A percentile compares a stretch with the other conserved stretches of the same genome.
phyloP scores from a whole-genome alignment of 2,113 vertebrate species.

The Oncorhynchus gorbuscha region DNA sequence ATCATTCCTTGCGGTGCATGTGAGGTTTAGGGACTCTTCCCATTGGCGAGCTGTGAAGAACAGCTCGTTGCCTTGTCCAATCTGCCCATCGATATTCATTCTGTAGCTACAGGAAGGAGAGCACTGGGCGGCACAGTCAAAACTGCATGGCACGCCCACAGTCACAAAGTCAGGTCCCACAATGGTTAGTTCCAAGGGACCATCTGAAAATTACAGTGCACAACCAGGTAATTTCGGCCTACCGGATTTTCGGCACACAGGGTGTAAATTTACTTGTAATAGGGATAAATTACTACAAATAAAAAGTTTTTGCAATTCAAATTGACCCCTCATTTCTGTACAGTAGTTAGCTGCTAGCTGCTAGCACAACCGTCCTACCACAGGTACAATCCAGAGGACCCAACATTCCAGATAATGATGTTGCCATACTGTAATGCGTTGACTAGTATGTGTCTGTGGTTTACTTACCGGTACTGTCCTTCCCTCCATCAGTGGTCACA shows the following conservation, averaged over 20 bases:
- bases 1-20: slow-evolving; percentile 25
- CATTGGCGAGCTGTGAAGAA: slow-evolving; percentile 36
- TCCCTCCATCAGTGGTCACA: background rate
- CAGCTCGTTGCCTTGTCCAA: slow-evolving; percentile 13
- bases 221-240: background rate
- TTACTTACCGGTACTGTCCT: background rate
- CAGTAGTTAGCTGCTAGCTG: no score
- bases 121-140: slow-evolving; percentile 28
- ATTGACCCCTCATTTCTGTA: no score
- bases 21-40: slow-evolving; percentile 27
- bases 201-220: slow-evolving; percentile 30
- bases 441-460: background rate
- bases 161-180: slow-evolving; percentile 45
- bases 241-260: no score
- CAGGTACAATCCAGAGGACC: no score
- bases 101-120: slow-evolving; percentile 33
- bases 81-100: slow-evolving; percentile 37
- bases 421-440: background rate
- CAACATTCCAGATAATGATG: no score
- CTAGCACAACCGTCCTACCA: no score
- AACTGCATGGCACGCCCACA: slow-evolving; percentile 49
- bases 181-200: slow-evolving; percentile 9
- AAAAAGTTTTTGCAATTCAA: slow-evolving; percentile 16
- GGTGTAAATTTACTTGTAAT: no score
- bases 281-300: background rate